A percentile compares a stretch with the other conserved stretches of the same genome.
These are phyloP conservation scores for Xylota segnis DNA, from an alignment of 2,888 invertebrate species.

Conservation along the genomic window DNA sequence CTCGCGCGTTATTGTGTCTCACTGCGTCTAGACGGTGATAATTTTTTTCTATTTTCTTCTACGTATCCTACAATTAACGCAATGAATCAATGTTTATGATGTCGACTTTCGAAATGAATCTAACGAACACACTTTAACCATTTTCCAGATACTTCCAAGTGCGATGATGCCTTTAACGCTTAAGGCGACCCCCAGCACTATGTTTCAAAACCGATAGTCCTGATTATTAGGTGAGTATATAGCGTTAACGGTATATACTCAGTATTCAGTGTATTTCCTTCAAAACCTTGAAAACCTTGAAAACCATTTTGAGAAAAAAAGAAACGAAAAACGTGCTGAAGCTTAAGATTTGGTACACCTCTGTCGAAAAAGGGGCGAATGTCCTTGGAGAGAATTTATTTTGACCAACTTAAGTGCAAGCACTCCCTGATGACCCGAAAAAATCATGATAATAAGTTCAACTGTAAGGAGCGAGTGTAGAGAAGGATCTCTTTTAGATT, in stretches of 20 bases:
- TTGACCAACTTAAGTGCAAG: background rate
- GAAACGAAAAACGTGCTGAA: background rate
- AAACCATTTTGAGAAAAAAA: background rate
- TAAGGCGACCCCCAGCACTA: background rate
- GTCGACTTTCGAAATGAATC: background rate
- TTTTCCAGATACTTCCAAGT: constrained; percentile 42
- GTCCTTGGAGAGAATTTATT: background rate
- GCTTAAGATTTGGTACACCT: background rate
- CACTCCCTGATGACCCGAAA: background rate
- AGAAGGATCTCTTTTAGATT: background rate
- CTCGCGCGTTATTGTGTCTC: constrained; percentile 45
- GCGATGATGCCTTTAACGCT: background rate
- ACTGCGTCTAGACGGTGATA: constrained; percentile 68
- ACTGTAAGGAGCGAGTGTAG: background rate
- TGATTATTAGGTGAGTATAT: constrained; percentile 17
- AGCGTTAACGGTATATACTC: constrained; percentile 10
- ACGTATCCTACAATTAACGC: constrained; percentile 26
- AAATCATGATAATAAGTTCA: background rate
- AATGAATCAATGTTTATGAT: constrained; percentile 22
- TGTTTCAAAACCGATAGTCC: background rate
- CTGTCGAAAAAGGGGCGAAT: background rate
- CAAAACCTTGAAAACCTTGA: background rate
- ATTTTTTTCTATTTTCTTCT: constrained; percentile 48
- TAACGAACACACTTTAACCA: background rate
- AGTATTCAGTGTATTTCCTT: background rate